Base-by-base conservation (phyloP, 2,113 vertebrate genomes). In the Eolophus roseicapilla region DNA sequence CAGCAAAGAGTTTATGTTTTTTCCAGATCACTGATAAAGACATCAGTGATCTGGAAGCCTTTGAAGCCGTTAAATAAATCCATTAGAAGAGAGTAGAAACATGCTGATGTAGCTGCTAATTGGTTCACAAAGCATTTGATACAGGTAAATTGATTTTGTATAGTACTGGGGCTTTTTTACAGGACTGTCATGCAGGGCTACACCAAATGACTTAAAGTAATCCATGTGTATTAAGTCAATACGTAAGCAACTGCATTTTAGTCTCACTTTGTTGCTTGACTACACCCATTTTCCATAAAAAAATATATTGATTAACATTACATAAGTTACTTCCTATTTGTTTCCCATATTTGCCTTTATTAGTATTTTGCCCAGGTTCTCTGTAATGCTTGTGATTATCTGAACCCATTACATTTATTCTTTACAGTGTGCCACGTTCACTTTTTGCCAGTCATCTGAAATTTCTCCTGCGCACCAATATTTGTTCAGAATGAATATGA, bases 21-120 rank as follows among this genome's bases (percentile, higher is more conserved):
- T 95, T 94, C 78, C 91, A 94, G 78, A 82, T 96, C 84, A 85
- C 87, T 91, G 81, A 92, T 95, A 91, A 87, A 91, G 83, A 92
- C 59, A 49, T 74, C 20, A 59, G 57, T 80, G 82, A 95, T 60
- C 78, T 75, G 47, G 10, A 1, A 41, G 35, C 52, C 74, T 94
- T 73, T 91, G 91, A 95, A 93, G 88, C 83, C 3, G 11, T 91
- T 86, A 92, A 95, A 86, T 63, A 95, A 95, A 79, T 65, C 69
- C 86, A 82, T 50, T 84, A 91, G 69, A 89, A 84, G 69, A 86
- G 39, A 91, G 86, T 7, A 68, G 69, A 91, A 88, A 86, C 76
- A 81, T 88, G 62, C 77, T 93, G 92, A 75, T 84, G 65, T 39
- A 75, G 69, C 83, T 93, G 35, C 77, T 96, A 95, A 93, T 93